Base-by-base conservation (phyloP, 2,113 vertebrate species). In the Colistium nudipinnis region DNA sequence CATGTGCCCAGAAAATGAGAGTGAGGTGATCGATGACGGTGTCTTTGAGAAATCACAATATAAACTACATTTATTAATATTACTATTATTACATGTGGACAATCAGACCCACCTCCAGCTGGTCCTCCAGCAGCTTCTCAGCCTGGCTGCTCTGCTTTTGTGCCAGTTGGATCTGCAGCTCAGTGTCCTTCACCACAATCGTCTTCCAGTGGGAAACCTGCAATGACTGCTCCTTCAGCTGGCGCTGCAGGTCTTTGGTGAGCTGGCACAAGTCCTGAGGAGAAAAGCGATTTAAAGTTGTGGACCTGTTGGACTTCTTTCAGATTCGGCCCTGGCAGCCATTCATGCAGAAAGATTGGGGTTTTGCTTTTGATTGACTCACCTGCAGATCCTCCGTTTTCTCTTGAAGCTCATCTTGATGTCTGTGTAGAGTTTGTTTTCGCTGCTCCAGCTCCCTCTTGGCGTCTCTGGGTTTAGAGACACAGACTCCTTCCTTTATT, bases 31-130 rank as follows among this genome's bases (percentile, higher is more conserved):
- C n/a, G n/a, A n/a, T n/a, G n/a, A n/a, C n/a, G n/a, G n/a, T n/a
- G n/a, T n/a, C n/a, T n/a, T n/a, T n/a, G n/a, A n/a, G n/a, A n/a
- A n/a, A n/a, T n/a, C n/a, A n/a, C n/a, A n/a, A n/a, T n/a, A n/a
- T n/a, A n/a, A n/a, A n/a, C n/a, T n/a, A n/a, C n/a, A n/a, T n/a
- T n/a, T n/a, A n/a, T n/a, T n/a, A n/a, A n/a, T n/a, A n/a, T n/a
- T n/a, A n/a, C n/a, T n/a, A n/a, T n/a, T n/a, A n/a, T n/a, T n/a
- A 47, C 19, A 20, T n/a, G 17, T 24, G 22, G 38, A 57, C 25
- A 17, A 19, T 17, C 14, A 30, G 45, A 64, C 76, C 33, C 43
- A 90, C 88, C 80, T 72, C 30, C 25, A 68, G 59, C 62, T 82
- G 25, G 2, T 70, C 35, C 55, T 63, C 33, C 33, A 76, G 80